Conservation (phyloP, 1,140 invertebrate species). For the Brachionus angularis region DNA sequence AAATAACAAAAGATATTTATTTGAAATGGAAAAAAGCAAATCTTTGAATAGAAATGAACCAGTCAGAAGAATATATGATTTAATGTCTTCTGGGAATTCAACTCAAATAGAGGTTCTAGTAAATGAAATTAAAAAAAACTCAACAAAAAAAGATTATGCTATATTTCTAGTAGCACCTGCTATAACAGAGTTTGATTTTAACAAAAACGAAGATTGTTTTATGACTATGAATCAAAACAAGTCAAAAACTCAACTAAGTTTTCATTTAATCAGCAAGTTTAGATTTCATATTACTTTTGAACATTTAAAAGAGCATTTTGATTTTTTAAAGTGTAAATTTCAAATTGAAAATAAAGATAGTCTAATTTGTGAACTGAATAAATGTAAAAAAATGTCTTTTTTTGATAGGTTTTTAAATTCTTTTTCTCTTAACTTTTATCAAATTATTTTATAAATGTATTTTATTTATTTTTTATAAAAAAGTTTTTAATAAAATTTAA, state of each 20-base stretch:
- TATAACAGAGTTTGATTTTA: background rate
- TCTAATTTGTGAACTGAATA: background rate
- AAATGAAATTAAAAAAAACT: background rate
- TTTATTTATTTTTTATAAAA: background rate
- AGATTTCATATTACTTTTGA: slow-evolving; percentile 38
- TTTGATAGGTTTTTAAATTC: background rate
- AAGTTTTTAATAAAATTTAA: background rate
- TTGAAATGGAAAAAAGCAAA: background rate
- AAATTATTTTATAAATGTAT: background rate
- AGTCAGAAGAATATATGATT: slow-evolving; percentile 12
- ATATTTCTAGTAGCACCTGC: slow-evolving; percentile 9
- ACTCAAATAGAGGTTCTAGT: background rate
- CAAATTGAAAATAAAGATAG: background rate
- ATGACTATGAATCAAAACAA: background rate
- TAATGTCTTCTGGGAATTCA: background rate
- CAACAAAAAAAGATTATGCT: background rate
- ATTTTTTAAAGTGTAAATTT: slow-evolving; percentile 33
- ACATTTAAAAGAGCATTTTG: slow-evolving; percentile 6
- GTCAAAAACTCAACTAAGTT: background rate
- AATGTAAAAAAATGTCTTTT: slow-evolving; percentile 6
- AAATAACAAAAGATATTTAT: slow-evolving; percentile 4
- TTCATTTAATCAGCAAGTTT: background rate
- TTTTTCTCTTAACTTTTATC: slow-evolving; percentile 23
- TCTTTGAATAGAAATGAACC: background rate
- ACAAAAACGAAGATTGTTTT: background rate